phyloP scores from a whole-genome alignment of 1,140 invertebrate species.

The Ruditapes philippinarum region DNA sequence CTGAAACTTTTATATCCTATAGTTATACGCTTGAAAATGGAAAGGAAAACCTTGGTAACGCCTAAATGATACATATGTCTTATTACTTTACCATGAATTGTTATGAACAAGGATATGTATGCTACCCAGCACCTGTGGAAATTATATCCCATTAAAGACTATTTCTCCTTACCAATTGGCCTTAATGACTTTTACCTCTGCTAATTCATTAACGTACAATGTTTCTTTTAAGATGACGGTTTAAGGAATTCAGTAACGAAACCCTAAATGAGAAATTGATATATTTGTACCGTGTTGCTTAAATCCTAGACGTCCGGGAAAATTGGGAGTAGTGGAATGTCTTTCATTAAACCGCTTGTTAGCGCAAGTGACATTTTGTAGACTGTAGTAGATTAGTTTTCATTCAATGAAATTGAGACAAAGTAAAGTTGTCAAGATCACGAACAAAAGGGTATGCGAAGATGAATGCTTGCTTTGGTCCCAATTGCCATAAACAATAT shows the following conservation, averaged over 20 bases:
- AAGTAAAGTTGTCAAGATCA: constrained; percentile 56
- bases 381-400: constrained; percentile 10
- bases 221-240: neutral
- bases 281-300: constrained; percentile 37
- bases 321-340: neutral
- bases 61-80: neutral
- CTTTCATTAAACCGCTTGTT: constrained; percentile 38
- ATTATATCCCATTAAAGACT: neutral
- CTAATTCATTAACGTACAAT: constrained; percentile 41
- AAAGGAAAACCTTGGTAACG: neutral
- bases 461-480: constrained; percentile 38
- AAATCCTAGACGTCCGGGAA: neutral
- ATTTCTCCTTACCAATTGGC: constrained; percentile 8
- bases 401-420: constrained; percentile 60
- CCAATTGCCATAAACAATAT: neutral
- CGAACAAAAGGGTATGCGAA: constrained; percentile 34
- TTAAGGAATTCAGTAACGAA: neutral
- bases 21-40: constrained; percentile 9
- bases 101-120: neutral
- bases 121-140: constrained; percentile 33
- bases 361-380: constrained; percentile 54
- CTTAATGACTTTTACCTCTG: constrained; percentile 35
- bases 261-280: constrained; percentile 60
- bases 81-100: neutral
- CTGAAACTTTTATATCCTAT: neutral